Evolutionary conservation across 1,140 invertebrate species (phyloP).

Genomic region (Probaryconus sp.): DNA sequence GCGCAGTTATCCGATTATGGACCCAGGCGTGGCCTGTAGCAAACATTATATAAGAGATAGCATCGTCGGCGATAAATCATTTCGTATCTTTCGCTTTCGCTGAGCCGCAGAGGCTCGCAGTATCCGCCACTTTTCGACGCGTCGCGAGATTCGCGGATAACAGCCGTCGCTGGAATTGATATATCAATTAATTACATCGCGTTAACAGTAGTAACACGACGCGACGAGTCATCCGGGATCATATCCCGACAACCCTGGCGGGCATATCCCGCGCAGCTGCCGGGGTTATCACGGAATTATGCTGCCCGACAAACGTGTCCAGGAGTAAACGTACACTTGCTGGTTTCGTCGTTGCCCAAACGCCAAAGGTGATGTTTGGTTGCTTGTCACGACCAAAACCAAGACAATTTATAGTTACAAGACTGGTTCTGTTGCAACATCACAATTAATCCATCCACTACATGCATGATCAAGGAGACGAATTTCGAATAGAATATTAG

Average conservation of each 20-base stretch:
- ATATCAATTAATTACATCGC: slow-evolving; percentile 44
- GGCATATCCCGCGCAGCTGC: slow-evolving; percentile 25
- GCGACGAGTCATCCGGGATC: slow-evolving; percentile 23
- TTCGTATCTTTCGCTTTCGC: slow-evolving; percentile 46
- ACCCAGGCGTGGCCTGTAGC: slow-evolving; percentile 37
- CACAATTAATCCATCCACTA: slow-evolving; percentile 34
- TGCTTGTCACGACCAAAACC: slow-evolving; percentile 40
- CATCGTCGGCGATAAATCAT: slow-evolving; percentile 49
- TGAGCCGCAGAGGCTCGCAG: slow-evolving; percentile 24
- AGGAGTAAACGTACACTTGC: slow-evolving; percentile 31
- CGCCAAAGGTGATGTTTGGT: slow-evolving; percentile 38
- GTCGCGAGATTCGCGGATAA: slow-evolving; percentile 1
- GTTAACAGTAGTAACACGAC: slow-evolving; percentile 25
- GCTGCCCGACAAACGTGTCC: slow-evolving; percentile 11
- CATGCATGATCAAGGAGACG: too few relatives aligned
- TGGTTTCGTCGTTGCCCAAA: slow-evolving; percentile 26
- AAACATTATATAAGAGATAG: slow-evolving; percentile 58
- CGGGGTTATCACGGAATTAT: slow-evolving; percentile 42
- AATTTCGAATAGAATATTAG: background rate
- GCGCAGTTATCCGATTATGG: slow-evolving; percentile 53
- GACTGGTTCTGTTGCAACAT: slow-evolving; percentile 8
- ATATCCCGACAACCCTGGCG: slow-evolving; percentile 30
- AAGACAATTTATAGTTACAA: slow-evolving; percentile 56
- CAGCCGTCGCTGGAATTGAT: slow-evolving; percentile 4
- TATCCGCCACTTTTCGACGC: slow-evolving; percentile 20